phyloP scores from a whole-genome alignment of 2,113 vertebrate genomes.

The Montifringilla adamsi region DNA sequence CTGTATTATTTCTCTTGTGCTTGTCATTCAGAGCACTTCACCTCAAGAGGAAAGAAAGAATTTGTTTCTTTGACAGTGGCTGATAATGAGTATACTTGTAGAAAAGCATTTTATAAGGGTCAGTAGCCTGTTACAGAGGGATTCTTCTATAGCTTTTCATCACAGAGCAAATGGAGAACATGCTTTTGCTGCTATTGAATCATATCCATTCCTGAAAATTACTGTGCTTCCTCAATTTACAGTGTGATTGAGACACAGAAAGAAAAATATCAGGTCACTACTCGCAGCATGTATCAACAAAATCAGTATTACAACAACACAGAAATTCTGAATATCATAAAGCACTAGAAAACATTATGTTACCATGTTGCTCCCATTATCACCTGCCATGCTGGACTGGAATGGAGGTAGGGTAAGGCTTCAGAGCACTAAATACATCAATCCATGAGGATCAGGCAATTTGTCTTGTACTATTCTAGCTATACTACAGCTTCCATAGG shows the following conservation, averaged over 20 bases:
- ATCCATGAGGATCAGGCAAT: background rate
- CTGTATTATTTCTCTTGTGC: background rate
- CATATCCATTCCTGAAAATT: background rate
- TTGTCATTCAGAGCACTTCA: conserved; percentile 20
- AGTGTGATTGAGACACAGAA: background rate
- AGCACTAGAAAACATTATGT: background rate
- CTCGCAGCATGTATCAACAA: background rate
- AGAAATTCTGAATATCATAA: background rate
- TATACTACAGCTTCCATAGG: background rate
- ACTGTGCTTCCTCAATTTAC: background rate
- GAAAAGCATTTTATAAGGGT: background rate
- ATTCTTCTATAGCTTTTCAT: background rate
- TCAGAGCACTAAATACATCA: background rate
- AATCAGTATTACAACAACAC: background rate
- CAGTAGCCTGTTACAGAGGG: background rate
- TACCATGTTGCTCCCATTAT: background rate
- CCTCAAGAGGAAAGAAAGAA: background rate
- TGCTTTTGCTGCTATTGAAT: background rate
- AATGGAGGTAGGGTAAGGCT: background rate
- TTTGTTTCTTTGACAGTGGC: background rate
- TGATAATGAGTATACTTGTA: conserved; percentile 4
- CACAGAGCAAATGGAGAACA: background rate
- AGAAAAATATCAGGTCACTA: background rate
- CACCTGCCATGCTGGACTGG: background rate
- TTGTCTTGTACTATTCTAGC: background rate